Conservation (phyloP, 2,888 invertebrate genomes). For the Drosophila nr. perissopoda region DNA sequence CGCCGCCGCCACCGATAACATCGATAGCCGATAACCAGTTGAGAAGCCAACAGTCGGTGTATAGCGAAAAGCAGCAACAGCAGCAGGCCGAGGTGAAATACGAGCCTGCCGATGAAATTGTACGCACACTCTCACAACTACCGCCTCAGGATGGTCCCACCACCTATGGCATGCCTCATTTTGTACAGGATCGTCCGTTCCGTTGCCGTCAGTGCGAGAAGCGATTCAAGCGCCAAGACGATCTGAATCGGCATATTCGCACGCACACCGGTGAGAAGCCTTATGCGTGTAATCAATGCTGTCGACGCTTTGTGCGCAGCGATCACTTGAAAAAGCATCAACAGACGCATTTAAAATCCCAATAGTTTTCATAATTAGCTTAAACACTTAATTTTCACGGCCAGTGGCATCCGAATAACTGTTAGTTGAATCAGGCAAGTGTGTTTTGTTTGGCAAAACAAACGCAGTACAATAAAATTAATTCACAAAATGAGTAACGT, state of each 20-base stretch:
- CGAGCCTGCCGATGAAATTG: slow-evolving; percentile 63
- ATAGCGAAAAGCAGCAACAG: slow-evolving; percentile 48
- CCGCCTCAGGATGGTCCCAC: slow-evolving; percentile 71
- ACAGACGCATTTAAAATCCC: slow-evolving; percentile 77
- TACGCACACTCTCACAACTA: slow-evolving; percentile 61
- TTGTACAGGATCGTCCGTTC: slow-evolving; percentile 76
- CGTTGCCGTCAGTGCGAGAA: slow-evolving; percentile 77
- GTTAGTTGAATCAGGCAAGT: slow-evolving; percentile 69
- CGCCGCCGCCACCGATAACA: slow-evolving; percentile 10
- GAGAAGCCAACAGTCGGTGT: slow-evolving; percentile 38
- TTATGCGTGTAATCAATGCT: slow-evolving; percentile 76
- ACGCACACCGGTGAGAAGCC: slow-evolving; percentile 83
- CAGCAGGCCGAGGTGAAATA: slow-evolving; percentile 63
- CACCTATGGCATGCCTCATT: slow-evolving; percentile 74
- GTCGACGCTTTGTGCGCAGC: slow-evolving; percentile 80
- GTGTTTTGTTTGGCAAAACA: slow-evolving; percentile 45
- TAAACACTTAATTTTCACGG: slow-evolving; percentile 51
- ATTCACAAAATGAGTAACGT: slow-evolving; percentile 52
- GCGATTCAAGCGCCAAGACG: slow-evolving; percentile 82
- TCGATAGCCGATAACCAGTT: slow-evolving; percentile 50
- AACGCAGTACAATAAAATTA: slow-evolving; percentile 74
- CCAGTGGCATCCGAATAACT: slow-evolving; percentile 70
- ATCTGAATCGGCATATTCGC: slow-evolving; percentile 82
- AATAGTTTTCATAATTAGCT: slow-evolving; percentile 64
- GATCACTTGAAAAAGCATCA: slow-evolving; percentile 83